phyloP scores from a whole-genome alignment of 2,888 invertebrate species.

The Dascillus cervinus region DNA sequence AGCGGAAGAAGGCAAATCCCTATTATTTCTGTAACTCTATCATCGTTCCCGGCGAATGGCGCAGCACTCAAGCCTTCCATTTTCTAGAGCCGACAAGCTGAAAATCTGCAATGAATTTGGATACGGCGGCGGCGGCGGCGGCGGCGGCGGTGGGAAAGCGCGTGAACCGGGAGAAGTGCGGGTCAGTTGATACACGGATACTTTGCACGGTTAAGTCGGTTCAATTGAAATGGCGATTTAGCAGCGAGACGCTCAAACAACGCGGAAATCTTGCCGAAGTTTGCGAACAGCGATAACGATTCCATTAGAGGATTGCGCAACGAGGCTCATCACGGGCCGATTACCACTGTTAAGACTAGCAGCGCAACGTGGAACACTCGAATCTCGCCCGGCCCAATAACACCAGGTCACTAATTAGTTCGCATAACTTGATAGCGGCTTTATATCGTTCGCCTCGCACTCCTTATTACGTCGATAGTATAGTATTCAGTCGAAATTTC shows the following conservation, averaged over 20 bases:
- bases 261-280: background rate
- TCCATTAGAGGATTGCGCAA: background rate
- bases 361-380: background rate
- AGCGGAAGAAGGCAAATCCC: constrained; percentile 39
- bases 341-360: background rate
- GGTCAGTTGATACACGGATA: constrained; percentile 14
- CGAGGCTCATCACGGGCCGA: too few species aligned
- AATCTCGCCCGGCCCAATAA: too few species aligned
- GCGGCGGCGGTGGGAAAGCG: too few species aligned
- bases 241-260: constrained; percentile 9
- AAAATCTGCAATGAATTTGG: constrained; percentile 45
- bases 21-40: constrained; percentile 42
- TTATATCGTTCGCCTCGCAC: too few species aligned
- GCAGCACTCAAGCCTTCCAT: constrained; percentile 40
- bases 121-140: constrained; percentile 33
- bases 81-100: constrained; percentile 41
- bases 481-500: too few species aligned
- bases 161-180: constrained; percentile 25
- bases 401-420: too few species aligned
- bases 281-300: background rate
- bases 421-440: too few species aligned
- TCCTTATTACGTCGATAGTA: too few species aligned
- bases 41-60: constrained; percentile 40
- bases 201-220: constrained; percentile 9
- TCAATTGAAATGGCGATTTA: constrained; percentile 17